Conservation (phyloP, 2,797 vertebrate species). For the Brachymystax lenok region DNA sequence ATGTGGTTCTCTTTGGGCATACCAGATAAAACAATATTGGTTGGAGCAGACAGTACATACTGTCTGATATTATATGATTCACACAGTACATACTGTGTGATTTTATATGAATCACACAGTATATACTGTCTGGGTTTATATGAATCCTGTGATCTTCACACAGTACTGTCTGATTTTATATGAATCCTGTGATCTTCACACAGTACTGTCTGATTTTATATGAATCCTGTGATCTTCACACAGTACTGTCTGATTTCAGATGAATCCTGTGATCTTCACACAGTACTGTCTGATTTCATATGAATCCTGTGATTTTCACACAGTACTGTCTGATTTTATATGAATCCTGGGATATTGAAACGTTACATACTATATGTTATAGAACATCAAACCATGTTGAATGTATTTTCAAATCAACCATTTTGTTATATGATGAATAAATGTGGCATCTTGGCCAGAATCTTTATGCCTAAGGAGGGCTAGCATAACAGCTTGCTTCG, state of each 20-base stretch:
- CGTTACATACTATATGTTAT: not conserved
- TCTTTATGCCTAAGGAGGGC: not conserved
- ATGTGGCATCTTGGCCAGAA: not conserved
- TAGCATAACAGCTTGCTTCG: not conserved
- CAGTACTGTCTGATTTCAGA: too few relatives aligned
- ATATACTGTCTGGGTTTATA: not conserved
- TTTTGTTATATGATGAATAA: not conserved
- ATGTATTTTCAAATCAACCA: not conserved
- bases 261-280: too few relatives aligned
- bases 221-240: too few relatives aligned
- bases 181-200: too few relatives aligned
- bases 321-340: not conserved
- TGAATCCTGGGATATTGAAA: not conserved
- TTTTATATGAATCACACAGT: not conserved
- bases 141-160: too few relatives aligned
- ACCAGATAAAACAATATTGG: constrained; percentile 9
- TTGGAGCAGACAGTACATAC: not conserved
- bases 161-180: too few relatives aligned
- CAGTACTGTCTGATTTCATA: too few relatives aligned
- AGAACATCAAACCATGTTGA: not conserved
- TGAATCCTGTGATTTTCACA: not conserved
- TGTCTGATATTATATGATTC: not conserved
- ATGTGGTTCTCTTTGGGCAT: constrained; percentile 14
- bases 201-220: too few relatives aligned
- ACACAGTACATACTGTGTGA: not conserved